Evolutionary conservation across 2,113 vertebrate genomes (phyloP).

Genomic region (Petroica traversi): DNA sequence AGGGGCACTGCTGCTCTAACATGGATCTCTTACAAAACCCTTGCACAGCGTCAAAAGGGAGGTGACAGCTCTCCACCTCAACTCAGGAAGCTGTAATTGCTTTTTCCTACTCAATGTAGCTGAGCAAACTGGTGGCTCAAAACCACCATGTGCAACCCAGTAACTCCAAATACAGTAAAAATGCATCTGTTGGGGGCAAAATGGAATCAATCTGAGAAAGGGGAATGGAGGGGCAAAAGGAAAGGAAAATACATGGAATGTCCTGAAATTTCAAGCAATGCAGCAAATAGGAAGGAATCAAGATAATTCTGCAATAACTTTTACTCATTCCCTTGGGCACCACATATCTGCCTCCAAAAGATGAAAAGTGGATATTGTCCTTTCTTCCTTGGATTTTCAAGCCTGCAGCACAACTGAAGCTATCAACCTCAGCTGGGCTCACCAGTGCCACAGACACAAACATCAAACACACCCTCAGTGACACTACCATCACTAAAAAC

Average conservation of each 20-base stretch:
- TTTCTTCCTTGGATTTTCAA: not conserved
- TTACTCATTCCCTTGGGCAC: not conserved
- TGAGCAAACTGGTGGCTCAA: not conserved
- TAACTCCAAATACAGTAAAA: not conserved
- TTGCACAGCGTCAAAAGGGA: accelerated
- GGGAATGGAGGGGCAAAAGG: not conserved
- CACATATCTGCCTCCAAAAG: not conserved
- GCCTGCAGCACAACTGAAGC: not conserved
- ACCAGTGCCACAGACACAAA: accelerated
- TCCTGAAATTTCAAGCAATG: not conserved
- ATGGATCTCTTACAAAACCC: accelerated
- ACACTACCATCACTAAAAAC: not conserved
- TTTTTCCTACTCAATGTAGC: not conserved
- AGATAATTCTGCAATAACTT: not conserved
- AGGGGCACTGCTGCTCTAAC: not conserved
- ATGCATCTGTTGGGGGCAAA: not conserved
- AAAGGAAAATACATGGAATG: not conserved
- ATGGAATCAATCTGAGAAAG: not conserved
- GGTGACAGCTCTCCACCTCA: not conserved
- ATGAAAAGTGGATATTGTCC: not conserved
- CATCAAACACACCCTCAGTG: not conserved
- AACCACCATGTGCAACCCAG: accelerated
- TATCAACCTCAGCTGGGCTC: not conserved
- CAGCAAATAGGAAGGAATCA: not conserved
- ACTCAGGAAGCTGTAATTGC: not conserved